phyloP scores from a whole-genome alignment of 1,140 invertebrate genomes.

The Asbolus verrucosus region DNA sequence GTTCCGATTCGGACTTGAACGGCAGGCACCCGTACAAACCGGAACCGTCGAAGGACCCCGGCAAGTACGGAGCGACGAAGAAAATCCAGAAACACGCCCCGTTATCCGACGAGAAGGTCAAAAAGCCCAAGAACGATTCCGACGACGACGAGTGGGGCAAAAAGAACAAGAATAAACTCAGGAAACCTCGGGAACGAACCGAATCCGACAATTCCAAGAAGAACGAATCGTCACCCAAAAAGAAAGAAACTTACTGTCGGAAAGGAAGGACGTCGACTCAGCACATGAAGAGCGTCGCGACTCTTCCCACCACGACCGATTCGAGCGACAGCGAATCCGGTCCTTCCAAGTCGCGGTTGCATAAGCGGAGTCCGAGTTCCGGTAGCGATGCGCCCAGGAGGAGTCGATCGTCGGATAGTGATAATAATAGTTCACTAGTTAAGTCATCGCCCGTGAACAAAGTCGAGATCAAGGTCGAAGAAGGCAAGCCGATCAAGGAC shows the following conservation, averaged over 20 bases:
- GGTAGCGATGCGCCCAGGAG: slow-evolving; percentile 38
- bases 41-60: neutral
- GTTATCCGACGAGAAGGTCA: slow-evolving; percentile 50
- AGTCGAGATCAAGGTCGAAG: slow-evolving; percentile 52
- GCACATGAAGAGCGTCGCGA: slow-evolving; percentile 54
- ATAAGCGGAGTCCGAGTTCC: slow-evolving; percentile 41
- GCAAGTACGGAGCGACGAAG: slow-evolving; percentile 11
- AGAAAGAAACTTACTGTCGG: slow-evolving; percentile 61
- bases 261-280: slow-evolving; percentile 52
- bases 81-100: slow-evolving; percentile 19
- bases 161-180: slow-evolving; percentile 55
- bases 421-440: neutral
- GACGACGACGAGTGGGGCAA: slow-evolving; percentile 60
- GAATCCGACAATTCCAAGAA: slow-evolving; percentile 49
- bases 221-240: slow-evolving; percentile 47
- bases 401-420: slow-evolving; percentile 15
- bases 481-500: slow-evolving; percentile 70
- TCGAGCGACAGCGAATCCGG: slow-evolving; percentile 65
- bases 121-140: slow-evolving; percentile 49
- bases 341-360: slow-evolving; percentile 1
- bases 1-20: slow-evolving; percentile 52
- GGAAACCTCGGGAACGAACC: slow-evolving; percentile 39
- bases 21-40: neutral
- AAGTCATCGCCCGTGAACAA: slow-evolving; percentile 1
- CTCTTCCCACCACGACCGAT: slow-evolving; percentile 59